These are phyloP conservation scores for Melipona bicolor DNA, from an alignment of 2,888 invertebrate genomes.

Conservation along the genomic window DNA sequence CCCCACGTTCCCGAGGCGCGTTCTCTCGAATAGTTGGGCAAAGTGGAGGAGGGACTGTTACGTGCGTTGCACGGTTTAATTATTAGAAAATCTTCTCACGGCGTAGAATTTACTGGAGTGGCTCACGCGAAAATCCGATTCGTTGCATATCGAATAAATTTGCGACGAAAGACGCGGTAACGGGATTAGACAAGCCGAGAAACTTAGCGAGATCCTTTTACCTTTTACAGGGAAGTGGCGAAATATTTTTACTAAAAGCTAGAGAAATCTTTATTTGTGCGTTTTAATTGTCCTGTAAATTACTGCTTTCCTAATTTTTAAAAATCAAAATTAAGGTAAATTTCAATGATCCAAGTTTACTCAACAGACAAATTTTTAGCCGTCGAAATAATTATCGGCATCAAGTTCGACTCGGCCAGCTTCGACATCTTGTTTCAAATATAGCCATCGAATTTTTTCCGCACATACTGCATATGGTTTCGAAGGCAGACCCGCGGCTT, in stretches of 20 bases:
- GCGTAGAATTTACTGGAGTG: background rate
- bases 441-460: slow-evolving; percentile 2
- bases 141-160: background rate
- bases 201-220: no score
- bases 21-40: background rate
- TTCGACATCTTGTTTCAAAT: background rate
- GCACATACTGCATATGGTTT: slow-evolving; percentile 17
- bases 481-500: slow-evolving; percentile 46
- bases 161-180: background rate
- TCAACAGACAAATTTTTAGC: background rate
- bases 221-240: no score
- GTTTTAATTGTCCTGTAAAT: no score
- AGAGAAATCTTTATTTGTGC: no score
- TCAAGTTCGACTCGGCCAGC: background rate
- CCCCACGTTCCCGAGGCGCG: background rate
- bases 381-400: background rate
- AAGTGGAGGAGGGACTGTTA: background rate
- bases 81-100: background rate
- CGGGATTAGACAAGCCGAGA: background rate
- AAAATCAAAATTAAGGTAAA: no score
- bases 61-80: background rate
- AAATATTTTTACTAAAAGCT: no score
- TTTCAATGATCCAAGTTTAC: background rate
- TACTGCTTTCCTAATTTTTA: no score
- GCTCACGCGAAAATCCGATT: background rate